Evolutionary conservation across 2,113 vertebrate genomes (phyloP), one percentile per base, ranked within the genome.

Genomic region (Chaetorhynchus papuensis): DNA sequence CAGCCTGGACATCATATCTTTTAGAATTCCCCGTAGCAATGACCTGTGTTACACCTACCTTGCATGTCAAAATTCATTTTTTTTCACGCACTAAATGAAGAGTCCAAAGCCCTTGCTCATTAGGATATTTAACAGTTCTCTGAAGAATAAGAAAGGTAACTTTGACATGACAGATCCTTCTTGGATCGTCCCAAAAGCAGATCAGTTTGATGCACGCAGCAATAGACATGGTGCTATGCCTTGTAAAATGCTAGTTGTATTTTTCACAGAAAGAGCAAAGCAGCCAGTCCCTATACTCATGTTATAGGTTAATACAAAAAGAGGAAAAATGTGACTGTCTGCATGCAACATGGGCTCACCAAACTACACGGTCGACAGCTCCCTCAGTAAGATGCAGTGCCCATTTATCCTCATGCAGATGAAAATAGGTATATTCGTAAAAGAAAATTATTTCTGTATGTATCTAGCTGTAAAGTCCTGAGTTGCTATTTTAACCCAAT

Each of bases 401-500:
- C 45, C 30, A 7, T 87, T 94, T 88, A 44, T 86, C 41, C 57
- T 60, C 47, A 22, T 2, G 6, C 28, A 63, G 60, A 83, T 30
- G 57, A 59, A 84, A 84, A 93, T 26, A 72, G 10, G 35, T 44
- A 69, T 52, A 74, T 56, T 63, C 0, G 0, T 64, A 79, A 75
- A 41, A 80, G 71, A 89, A 96, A 96, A 96, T 90, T 68, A 57
- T 86, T 92, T 90, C 80, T 94, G 22, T 37, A 87, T 95, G 88
- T 74, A 75, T 89, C 69, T 91, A 79, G 61, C 87, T 96, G 79
- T 79, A 84, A 96, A 93, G 63, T 53, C 68, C 61, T 35, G 52
- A 85, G 39, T 83, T 90, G 84, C n/a, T 93, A 90, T 95, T 91
- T 77, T 56, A 89, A 71, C 33, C 49, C 59, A 52, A 65, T 96